These are phyloP conservation scores for Sinodicranocentrus sp. DNA, from an alignment of 2,888 invertebrate species.

Conservation along the genomic window DNA sequence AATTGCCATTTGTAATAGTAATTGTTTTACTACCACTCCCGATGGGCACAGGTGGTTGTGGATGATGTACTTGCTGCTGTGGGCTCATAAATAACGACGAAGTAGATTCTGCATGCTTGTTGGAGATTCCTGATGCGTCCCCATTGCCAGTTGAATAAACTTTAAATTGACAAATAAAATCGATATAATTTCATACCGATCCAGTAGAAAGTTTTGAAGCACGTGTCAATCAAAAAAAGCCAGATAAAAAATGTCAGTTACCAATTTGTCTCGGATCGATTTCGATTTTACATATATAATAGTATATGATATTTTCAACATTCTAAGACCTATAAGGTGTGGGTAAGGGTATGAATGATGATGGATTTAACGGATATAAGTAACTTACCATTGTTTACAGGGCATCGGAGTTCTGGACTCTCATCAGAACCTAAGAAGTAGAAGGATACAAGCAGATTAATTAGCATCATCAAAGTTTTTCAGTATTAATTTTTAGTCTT, in stretches of 20 bases:
- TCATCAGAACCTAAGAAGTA: constrained; percentile 82
- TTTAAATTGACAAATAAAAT: neutral
- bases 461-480: neutral
- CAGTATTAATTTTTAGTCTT: neutral
- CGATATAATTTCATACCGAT: neutral
- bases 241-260: neutral
- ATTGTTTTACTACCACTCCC: constrained; percentile 26
- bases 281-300: no score
- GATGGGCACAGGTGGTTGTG: constrained; percentile 60
- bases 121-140: constrained; percentile 6
- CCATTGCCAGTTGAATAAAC: constrained; percentile 22
- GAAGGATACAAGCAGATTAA: neutral
- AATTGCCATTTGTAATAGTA: neutral
- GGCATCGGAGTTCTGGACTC: constrained; percentile 89
- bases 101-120: constrained; percentile 23
- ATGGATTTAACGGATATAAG: no score
- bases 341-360: no score
- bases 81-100: constrained; percentile 3
- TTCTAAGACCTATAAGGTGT: no score
- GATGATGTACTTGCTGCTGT: constrained; percentile 48
- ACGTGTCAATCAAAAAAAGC: neutral
- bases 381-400: constrained; percentile 77
- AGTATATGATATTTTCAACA: no score
- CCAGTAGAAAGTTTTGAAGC: neutral
- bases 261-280: no score